Conservation (phyloP, 2,797 vertebrate genomes). For the Coendou prehensilis region DNA sequence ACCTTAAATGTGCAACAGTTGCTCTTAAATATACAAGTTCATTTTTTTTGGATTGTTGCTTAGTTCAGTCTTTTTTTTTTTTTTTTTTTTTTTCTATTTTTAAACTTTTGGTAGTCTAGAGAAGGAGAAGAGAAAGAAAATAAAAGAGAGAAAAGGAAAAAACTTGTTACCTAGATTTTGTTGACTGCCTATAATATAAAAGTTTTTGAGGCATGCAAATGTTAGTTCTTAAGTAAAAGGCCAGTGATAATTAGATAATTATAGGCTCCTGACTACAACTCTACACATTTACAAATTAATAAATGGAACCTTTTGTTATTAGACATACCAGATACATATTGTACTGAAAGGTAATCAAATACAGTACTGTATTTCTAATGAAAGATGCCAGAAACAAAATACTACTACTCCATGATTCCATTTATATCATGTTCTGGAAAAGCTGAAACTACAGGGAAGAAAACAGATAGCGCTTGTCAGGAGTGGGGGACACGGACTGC, state of each 20-base stretch:
- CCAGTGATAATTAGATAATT: neutral
- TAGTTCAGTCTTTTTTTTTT: neutral
- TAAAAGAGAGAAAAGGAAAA: neutral
- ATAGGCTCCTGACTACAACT: neutral
- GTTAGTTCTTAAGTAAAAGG: constrained; percentile 37
- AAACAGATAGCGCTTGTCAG: neutral
- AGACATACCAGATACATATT: neutral
- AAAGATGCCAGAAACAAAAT: neutral
- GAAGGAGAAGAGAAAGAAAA: neutral
- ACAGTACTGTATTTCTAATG: neutral
- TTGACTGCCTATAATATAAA: neutral
- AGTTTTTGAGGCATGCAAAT: neutral
- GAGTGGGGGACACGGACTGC: accelerated
- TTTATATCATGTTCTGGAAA: neutral
- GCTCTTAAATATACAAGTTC: neutral
- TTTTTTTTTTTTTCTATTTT: neutral
- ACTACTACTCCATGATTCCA: neutral
- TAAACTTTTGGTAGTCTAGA: constrained; percentile 10
- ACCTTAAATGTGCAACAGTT: neutral
- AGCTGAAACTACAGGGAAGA: neutral
- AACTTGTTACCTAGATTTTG: constrained; percentile 21
- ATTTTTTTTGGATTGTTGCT: neutral
- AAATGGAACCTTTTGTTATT: neutral
- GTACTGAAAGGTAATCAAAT: neutral
- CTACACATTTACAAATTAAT: neutral